phyloP scores from a whole-genome alignment of 2,797 vertebrate genomes.

The Tokudaia tokunoshimensis region DNA sequence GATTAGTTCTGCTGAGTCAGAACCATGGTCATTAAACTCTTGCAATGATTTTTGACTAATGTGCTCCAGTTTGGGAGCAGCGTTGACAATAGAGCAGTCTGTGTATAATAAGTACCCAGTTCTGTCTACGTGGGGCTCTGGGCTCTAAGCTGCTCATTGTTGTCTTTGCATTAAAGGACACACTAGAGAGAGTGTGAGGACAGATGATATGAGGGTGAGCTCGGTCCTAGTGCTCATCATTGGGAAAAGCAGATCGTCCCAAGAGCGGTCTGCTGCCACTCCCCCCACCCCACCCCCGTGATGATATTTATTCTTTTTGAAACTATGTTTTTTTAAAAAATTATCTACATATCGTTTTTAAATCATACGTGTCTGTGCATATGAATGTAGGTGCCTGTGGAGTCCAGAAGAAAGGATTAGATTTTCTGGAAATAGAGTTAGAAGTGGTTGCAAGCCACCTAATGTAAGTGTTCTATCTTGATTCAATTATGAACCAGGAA shows the following conservation, averaged over 20 bases:
- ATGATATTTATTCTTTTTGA: background rate
- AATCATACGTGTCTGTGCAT: background rate
- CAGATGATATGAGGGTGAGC: background rate
- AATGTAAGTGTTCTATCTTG: too few species aligned
- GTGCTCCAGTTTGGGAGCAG: background rate
- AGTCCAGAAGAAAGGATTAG: background rate
- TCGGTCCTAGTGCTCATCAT: background rate
- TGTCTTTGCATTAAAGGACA: background rate
- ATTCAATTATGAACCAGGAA: too few species aligned
- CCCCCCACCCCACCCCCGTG: background rate
- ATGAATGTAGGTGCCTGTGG: background rate
- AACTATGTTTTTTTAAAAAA: background rate
- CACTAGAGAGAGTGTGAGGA: background rate
- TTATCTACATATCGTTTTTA: background rate
- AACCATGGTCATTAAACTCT: background rate
- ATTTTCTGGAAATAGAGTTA: background rate
- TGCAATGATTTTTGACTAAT: background rate
- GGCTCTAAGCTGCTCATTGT: background rate
- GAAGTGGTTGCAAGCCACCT: background rate
- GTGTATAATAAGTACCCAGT: background rate
- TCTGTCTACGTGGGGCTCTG: background rate
- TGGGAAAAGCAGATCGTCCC: background rate
- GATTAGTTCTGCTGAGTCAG: conserved; percentile 20
- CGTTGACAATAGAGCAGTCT: background rate
- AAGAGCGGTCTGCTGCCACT: background rate